These are phyloP conservation scores for Microctonus brassicae DNA, from an alignment of 2,888 invertebrate species.

Conservation along the genomic window DNA sequence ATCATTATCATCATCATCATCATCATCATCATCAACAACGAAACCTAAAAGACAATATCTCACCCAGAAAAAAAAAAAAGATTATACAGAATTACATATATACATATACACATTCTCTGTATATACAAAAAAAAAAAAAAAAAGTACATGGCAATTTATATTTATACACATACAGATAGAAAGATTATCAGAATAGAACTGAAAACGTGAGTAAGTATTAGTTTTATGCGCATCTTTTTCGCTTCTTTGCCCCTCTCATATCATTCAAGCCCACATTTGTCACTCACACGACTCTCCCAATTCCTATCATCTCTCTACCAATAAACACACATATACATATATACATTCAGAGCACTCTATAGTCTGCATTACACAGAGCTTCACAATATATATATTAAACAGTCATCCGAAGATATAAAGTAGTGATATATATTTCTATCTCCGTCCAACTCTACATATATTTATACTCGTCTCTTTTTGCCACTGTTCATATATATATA, in stretches of 20 bases:
- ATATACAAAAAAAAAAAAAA: neutral
- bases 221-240: conserved; percentile 13
- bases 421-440: neutral
- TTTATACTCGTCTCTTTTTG: too few species aligned
- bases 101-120: too few species aligned
- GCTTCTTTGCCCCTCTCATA: neutral
- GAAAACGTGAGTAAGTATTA: conserved; percentile 22
- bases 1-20: too few species aligned
- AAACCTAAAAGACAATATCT: too few species aligned
- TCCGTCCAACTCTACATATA: too few species aligned
- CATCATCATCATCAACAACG: neutral
- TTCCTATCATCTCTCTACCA: conserved; percentile 14
- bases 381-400: too few species aligned
- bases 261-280: conserved; percentile 18
- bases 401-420: conserved; percentile 11
- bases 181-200: neutral
- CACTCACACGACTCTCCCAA: conserved; percentile 27
- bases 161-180: too few species aligned
- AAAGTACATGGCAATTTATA: neutral
- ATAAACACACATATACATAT: neutral
- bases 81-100: too few species aligned
- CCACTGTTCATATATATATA: too few species aligned
- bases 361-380: too few species aligned
- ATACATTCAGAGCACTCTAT: conserved; percentile 13
- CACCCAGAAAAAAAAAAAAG: too few species aligned